Evolutionary conservation across 2,888 invertebrate species (phyloP).

Genomic region (Auanema freiburgensis): DNA sequence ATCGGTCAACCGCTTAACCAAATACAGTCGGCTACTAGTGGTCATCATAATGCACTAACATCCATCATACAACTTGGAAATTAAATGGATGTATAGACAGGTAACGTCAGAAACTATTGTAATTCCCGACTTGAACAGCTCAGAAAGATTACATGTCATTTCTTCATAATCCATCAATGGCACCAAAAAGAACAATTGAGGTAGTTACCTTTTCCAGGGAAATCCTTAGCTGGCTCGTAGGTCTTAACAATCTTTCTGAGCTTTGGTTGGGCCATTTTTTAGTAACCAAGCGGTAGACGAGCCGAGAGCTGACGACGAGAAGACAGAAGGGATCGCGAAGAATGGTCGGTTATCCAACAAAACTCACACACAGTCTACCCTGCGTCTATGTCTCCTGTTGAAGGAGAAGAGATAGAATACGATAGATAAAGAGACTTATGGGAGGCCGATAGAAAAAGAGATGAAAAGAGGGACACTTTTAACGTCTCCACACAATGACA

Average conservation of each 20-base stretch:
- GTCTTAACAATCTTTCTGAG: slow-evolving; percentile 33
- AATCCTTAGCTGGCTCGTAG: slow-evolving; percentile 59
- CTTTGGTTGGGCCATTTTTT: slow-evolving; percentile 46
- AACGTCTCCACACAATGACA: too few species aligned
- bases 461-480: too few species aligned
- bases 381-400: slow-evolving; percentile 3
- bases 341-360: background rate
- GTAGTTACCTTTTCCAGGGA: slow-evolving; percentile 51
- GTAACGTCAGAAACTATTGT: too few species aligned
- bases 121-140: background rate
- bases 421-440: too few species aligned
- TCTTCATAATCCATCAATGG: background rate
- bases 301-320: slow-evolving; percentile 10
- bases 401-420: too few species aligned
- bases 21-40: too few species aligned
- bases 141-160: background rate
- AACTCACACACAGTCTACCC: slow-evolving; percentile 2
- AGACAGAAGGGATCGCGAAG: slow-evolving; percentile 7
- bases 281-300: slow-evolving; percentile 1
- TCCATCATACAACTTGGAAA: background rate
- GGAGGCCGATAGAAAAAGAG: too few species aligned
- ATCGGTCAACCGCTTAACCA: too few species aligned
- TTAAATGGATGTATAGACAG: background rate
- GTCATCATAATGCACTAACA: background rate
- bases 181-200: background rate